These are phyloP conservation scores for Lymantria monacha DNA, from an alignment of 2,888 invertebrate genomes.

Conservation along the genomic window DNA sequence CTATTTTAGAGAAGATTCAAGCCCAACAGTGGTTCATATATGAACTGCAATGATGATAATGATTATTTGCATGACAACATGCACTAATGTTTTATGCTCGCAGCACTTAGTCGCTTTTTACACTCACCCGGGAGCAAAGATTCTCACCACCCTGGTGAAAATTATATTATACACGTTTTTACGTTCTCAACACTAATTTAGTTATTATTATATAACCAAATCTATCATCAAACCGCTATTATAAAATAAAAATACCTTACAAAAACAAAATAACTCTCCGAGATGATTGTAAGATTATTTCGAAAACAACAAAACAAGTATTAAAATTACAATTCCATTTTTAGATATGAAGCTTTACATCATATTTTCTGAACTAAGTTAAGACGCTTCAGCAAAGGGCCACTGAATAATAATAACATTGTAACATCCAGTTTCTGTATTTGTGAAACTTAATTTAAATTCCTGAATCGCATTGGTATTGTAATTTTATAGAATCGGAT, in stretches of 20 bases:
- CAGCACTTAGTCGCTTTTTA: no score
- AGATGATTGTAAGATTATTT: neutral
- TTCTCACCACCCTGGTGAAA: no score
- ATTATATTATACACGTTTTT: no score
- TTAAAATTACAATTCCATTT: conserved; percentile 23
- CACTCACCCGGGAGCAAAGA: no score
- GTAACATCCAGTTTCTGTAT: conserved; percentile 36
- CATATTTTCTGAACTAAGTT: conserved; percentile 25
- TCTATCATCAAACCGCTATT: neutral
- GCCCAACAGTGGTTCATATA: no score
- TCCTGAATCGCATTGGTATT: conserved; percentile 54
- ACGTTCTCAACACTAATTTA: no score
- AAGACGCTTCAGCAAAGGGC: conserved; percentile 27
- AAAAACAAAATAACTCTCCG: neutral
- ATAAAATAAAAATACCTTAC: neutral
- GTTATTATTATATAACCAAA: neutral
- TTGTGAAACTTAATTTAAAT: conserved; percentile 49
- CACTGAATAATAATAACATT: conserved; percentile 49
- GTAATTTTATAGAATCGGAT: conserved; percentile 52
- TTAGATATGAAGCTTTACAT: conserved; percentile 23
- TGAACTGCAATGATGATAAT: no score
- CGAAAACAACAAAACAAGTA: conserved; percentile 10
- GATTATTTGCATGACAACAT: no score
- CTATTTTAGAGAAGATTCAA: no score
- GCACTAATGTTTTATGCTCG: no score